Evolutionary conservation across 2,797 vertebrate genomes (phyloP), one percentile per base, ranked within the genome.

Genomic region (Amphiprion clarkii): DNA sequence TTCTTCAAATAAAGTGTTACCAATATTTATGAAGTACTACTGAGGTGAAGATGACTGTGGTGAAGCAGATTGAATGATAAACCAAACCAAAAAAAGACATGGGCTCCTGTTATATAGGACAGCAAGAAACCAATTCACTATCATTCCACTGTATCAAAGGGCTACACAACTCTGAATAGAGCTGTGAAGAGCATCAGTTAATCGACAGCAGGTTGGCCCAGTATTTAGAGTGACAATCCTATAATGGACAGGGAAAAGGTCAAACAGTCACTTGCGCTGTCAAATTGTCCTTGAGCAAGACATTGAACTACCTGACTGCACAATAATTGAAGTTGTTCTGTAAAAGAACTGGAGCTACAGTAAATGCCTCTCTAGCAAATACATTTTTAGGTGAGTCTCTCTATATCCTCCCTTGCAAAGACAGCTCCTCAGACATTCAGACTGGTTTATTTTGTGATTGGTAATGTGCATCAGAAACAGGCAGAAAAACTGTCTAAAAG

Each of bases 201-300:
- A 83, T 72, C 9, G 31, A 67, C 46, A 70, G 52, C 52, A 68
- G 57, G 54, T 76, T 72, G 49, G 16, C 19, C 16, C 5, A 65
- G 72, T 65, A 71, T 76, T 85, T 67, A 59, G 54, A 90, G 33
- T 64, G 72, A 78, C 72, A 82, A 23, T 74, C 59, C 36, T 31
- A 74, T 79, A 78, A 75, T 65, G 56, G 55, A 49, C 64, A 76
- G 51, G 62, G 67, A 77, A 71, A 70, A 80, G 74, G 77, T 86
- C 75, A 66, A 67, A 80, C 56, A 62, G 60, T 71, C 64, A 60
- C 58, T 57, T 42, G 51, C 55, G 54, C 74, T 81, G 72, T 81
- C 58, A 71, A 76, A 55, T 16, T 74, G 70, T 86, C 79, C 81
- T 80, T 81, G 72, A 69, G 76, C 23, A 58, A 80, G 66, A 71